Conservation (phyloP, 2,888 invertebrate species). For the Blastobasis adustella region DNA sequence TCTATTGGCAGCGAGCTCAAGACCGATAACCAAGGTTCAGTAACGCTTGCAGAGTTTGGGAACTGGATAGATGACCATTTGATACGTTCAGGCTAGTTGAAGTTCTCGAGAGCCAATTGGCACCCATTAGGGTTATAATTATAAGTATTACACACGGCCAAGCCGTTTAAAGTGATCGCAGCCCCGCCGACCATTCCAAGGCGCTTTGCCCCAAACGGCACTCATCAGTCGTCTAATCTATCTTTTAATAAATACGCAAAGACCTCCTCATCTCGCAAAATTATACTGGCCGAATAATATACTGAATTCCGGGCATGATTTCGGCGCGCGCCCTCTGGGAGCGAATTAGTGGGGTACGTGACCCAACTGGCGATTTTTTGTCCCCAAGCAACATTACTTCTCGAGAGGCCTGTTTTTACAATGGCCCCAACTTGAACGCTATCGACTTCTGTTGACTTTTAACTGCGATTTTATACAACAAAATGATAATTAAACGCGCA, state of each 20-base stretch:
- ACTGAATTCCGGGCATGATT: constrained; percentile 60
- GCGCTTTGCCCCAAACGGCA: neutral
- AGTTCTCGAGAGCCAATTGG: no score
- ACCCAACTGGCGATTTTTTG: constrained; percentile 61
- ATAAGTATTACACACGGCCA: no score
- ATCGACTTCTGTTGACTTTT: constrained; percentile 61
- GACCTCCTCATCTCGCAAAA: constrained; percentile 31
- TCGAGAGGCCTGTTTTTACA: constrained; percentile 53
- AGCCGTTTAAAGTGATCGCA: no score
- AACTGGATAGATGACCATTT: no score
- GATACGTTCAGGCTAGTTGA: no score
- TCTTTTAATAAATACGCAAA: constrained; percentile 33
- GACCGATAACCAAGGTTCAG: no score
- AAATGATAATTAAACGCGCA: constrained; percentile 61
- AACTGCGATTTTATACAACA: constrained; percentile 67
- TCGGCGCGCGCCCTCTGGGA: constrained; percentile 42
- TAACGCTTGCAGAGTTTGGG: no score
- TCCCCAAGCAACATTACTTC: constrained; percentile 42
- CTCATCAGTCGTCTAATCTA: constrained; percentile 16
- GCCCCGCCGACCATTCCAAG: no score
- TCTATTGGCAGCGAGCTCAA: no score
- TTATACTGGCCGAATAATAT: constrained; percentile 50
- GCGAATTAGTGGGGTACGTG: constrained; percentile 66
- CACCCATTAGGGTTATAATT: no score
- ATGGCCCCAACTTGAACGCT: constrained; percentile 48